phyloP scores from a whole-genome alignment of 2,797 vertebrate species.

The Scolopax bukidnonensis region DNA sequence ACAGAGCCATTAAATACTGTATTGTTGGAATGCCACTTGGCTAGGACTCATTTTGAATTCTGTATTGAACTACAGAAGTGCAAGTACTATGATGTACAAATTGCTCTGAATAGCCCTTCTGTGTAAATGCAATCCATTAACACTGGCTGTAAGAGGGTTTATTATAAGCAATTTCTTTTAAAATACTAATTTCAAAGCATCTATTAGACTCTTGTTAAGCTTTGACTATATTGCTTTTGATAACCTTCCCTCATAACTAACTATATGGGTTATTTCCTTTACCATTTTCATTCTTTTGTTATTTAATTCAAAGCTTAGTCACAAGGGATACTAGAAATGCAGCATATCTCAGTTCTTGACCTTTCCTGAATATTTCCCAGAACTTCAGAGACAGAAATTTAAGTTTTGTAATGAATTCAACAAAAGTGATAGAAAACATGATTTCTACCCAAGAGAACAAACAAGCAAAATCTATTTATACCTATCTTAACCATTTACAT shows the following conservation, averaged over 20 bases:
- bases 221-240: background rate
- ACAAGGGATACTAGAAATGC: background rate
- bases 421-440: background rate
- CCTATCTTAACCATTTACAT: background rate
- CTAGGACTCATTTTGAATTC: background rate
- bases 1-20: background rate
- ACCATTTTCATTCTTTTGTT: background rate
- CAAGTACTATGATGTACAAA: background rate
- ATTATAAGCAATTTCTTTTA: background rate
- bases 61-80: background rate
- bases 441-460: background rate
- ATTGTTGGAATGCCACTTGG: background rate
- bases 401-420: background rate
- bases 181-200: slow-evolving; percentile 23
- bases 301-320: background rate
- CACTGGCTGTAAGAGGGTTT: background rate
- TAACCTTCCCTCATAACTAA: background rate
- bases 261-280: background rate
- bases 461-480: background rate
- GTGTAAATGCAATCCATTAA: background rate
- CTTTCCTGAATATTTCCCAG: background rate
- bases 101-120: background rate
- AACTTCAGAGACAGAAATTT: background rate
- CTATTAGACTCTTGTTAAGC: background rate
- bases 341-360: background rate